Base-by-base conservation (phyloP, 2,888 invertebrate genomes). In the Eudasyphora cyanicolor region DNA sequence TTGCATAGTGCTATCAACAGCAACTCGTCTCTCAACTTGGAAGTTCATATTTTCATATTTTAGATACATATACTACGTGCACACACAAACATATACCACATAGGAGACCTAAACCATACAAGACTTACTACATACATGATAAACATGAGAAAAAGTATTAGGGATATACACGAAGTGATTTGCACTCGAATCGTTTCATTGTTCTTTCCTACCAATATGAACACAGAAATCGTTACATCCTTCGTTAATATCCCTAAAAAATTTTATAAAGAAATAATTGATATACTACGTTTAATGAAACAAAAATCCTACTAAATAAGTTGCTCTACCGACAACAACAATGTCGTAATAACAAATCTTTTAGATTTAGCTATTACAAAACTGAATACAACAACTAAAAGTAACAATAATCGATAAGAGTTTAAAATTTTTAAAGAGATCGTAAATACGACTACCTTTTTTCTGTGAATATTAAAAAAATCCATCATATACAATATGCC, bases 391-490 rank as follows among this genome's bases (percentile, higher is more conserved):
- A 45, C 14, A 69, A 42, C n/a, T n/a, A n/a, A n/a, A n/a, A n/a
- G n/a, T n/a, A 64, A 71, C 29, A 51, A 75, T 45, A 75, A 78
- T 42, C 60, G 4, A 71, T 51, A 42, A 42, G 32, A 42, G 32
- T 64, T 62, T 76, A 45, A 38, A 67, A 67, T 69, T 69, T 76
- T 60, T n/a, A 76, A 73, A 82, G 67, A 49, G 10, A 67, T 64
- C 51, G 45, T 71, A 49, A 71, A 74, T 45, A 45, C n/a, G n/a
- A n/a, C n/a, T n/a, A n/a, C 12, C 57, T 24, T 67, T 38, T 79
- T 74, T 76, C 76, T 82, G 82, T 79, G 79, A 82, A 82, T 82
- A 79, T 73, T 57, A 71, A 8, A 67, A 79, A 76, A 75, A 27
- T 1, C 21, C 8, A 57, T 12, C 27, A 57, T 57, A 57, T 57